Base-by-base conservation (phyloP, 2,113 vertebrate species). In the Halcyon malimbica region DNA sequence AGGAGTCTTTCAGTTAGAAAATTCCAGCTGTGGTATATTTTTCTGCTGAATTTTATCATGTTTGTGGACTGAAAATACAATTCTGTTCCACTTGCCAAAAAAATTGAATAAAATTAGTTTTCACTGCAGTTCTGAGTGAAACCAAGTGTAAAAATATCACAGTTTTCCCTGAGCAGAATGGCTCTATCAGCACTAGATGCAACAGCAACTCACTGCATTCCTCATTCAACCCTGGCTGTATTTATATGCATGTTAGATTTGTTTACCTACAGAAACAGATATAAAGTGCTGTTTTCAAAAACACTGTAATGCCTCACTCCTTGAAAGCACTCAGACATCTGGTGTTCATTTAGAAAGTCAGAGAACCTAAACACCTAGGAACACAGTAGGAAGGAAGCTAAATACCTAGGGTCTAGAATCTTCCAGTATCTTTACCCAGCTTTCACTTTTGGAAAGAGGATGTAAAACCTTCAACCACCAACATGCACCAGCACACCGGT, bases 401-500 rank as follows among this genome's bases (percentile, higher is more conserved):
- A 73, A 35, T 23, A 35, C 6, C 2, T 21, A 26, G 1, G 6
- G 16, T 33, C 6, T 69, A 56, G 46, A 7, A 39, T 26, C 10
- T 79, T 54, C 19, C 16, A 33, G 15, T 44, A 70, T 28, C 50
- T 83, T 3, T 6, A 69, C 4, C 4, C 18, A 71, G 6, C 7
- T 78, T 89, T 89, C 78, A 10, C 19, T 63, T 77, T 56, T 69
- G 13, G 39, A 77, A 83, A 48, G 0, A 1, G 17, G 4, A 12
- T 26, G 2, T 60, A 94, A 69, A 48, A 1, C 8, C 19, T 11
- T 25, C 44, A 70, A 11, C 5, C 5, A 42, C 19, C n/a, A 76
- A 15, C 6, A 24, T 21, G 11, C 12, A 94, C 3, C 15, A 60
- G 3, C 4, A 28, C 24, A 14, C 0, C 1, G 48, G 8, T 23